Evolutionary conservation across 1,140 invertebrate genomes (phyloP).

Genomic region (Leucophenga varia): DNA sequence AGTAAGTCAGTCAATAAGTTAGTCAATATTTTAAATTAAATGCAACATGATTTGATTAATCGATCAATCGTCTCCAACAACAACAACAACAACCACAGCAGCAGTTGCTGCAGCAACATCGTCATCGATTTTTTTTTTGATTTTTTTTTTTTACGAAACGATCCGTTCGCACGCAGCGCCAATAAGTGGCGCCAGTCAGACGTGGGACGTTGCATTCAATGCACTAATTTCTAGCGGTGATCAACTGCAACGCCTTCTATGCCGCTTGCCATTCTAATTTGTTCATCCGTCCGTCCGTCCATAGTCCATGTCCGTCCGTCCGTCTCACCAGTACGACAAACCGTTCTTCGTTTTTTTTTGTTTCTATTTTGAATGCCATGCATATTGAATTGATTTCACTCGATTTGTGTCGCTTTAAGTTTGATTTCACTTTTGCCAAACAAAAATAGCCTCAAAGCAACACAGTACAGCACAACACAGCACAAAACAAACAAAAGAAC

Average conservation of each 20-base stretch:
- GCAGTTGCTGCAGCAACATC: conserved; percentile 8
- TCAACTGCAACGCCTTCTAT: conserved; percentile 46
- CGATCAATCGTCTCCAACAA: conserved; percentile 19
- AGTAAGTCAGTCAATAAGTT: too few species aligned
- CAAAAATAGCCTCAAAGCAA: too few species aligned
- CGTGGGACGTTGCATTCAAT: conserved; percentile 4
- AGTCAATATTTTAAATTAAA: conserved; percentile 31
- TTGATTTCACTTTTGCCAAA: neutral
- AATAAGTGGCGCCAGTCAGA: conserved; percentile 34
- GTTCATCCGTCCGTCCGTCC: too few species aligned
- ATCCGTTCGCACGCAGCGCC: conserved; percentile 28
- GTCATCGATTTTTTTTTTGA: conserved; percentile 42
- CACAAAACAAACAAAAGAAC: too few species aligned
- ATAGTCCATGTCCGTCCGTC: too few species aligned
- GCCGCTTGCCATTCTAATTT: too few species aligned
- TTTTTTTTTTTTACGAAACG: neutral
- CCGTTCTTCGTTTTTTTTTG: too few species aligned
- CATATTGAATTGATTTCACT: conserved; percentile 45
- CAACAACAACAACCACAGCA: neutral
- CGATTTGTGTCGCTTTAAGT: conserved; percentile 16
- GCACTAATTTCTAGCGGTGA: conserved; percentile 28
- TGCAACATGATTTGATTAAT: conserved; percentile 41
- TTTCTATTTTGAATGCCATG: too few species aligned
- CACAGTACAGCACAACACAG: too few species aligned
- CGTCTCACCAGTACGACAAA: too few species aligned